Evolutionary conservation across 2,797 vertebrate genomes (phyloP).

Genomic region (Alcedo atthis): DNA sequence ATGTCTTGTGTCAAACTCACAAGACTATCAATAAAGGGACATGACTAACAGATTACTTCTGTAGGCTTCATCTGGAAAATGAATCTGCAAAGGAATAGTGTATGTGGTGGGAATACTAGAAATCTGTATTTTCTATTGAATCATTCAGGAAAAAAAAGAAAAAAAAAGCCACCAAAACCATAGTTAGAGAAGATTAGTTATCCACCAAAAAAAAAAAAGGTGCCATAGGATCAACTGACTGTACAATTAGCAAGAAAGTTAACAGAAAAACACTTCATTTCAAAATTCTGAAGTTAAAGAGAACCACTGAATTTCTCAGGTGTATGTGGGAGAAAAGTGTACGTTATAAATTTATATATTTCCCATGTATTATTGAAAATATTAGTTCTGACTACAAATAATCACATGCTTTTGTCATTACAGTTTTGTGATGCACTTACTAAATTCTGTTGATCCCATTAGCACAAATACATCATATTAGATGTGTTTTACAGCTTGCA

Average conservation of each 20-base stretch:
- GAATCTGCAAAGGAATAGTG: neutral
- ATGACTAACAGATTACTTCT: neutral
- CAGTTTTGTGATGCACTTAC: constrained; percentile 42
- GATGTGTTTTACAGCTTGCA: constrained; percentile 10
- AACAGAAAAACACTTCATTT: neutral
- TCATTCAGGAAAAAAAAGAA: neutral
- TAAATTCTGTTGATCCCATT: constrained; percentile 25
- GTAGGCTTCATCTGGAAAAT: neutral
- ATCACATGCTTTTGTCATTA: constrained; percentile 35
- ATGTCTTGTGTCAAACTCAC: neutral
- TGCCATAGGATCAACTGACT: constrained; percentile 3
- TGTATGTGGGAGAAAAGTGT: constrained; percentile 24
- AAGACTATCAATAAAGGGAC: neutral
- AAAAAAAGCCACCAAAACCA: neutral
- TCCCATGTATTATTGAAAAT: constrained; percentile 66
- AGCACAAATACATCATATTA: neutral
- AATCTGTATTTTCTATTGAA: neutral
- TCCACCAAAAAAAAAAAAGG: neutral
- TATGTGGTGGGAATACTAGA: neutral
- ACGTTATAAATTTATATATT: too few species aligned
- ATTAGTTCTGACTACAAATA: constrained; percentile 61
- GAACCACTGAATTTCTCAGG: constrained; percentile 57
- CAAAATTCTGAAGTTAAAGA: constrained; percentile 43
- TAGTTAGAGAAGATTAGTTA: neutral
- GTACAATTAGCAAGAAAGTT: constrained; percentile 23